A percentile compares a stretch with the other conserved stretches of the same genome.
phyloP scores from a whole-genome alignment of 2,888 invertebrate genomes.

The Thalpophila matura region DNA sequence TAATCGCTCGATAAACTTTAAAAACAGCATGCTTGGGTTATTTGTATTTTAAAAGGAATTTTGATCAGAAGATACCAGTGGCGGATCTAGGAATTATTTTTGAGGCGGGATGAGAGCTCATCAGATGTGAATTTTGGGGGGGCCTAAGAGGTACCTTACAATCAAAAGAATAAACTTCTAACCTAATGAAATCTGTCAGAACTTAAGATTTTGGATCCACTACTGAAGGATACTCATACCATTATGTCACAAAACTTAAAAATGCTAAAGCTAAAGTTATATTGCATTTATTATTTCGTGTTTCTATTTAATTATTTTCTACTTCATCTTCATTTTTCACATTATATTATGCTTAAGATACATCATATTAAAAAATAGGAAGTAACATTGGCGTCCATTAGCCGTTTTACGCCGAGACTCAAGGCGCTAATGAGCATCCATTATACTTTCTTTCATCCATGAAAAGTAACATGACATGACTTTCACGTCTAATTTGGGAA shows the following conservation, averaged over 20 bases:
- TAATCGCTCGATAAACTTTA: background rate
- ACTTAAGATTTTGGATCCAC: too few relatives aligned
- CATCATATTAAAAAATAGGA: constrained; percentile 16
- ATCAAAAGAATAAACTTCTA: too few relatives aligned
- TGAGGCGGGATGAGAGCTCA: too few relatives aligned
- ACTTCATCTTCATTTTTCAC: constrained; percentile 9
- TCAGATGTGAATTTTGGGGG: too few relatives aligned
- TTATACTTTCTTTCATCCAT: constrained; percentile 51
- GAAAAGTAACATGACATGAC: constrained; percentile 44
- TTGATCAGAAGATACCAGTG: background rate
- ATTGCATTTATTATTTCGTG: constrained; percentile 1
- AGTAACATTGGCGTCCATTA: constrained; percentile 44
- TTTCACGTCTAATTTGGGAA: constrained; percentile 47
- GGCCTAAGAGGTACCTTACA: too few relatives aligned
- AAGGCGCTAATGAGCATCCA: constrained; percentile 47
- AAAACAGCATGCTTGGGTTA: background rate
- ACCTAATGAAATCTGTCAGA: too few relatives aligned
- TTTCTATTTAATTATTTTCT: background rate
- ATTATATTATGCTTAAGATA: constrained; percentile 17
- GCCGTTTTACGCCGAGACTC: constrained; percentile 35
- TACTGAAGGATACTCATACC: too few relatives aligned
- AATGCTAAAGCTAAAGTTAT: background rate
- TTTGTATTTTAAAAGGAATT: background rate
- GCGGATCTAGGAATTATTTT: too few relatives aligned
- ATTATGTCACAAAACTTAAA: background rate